Base-by-base conservation (phyloP, 2,888 invertebrate genomes). In the Limnephilus lunatus region DNA sequence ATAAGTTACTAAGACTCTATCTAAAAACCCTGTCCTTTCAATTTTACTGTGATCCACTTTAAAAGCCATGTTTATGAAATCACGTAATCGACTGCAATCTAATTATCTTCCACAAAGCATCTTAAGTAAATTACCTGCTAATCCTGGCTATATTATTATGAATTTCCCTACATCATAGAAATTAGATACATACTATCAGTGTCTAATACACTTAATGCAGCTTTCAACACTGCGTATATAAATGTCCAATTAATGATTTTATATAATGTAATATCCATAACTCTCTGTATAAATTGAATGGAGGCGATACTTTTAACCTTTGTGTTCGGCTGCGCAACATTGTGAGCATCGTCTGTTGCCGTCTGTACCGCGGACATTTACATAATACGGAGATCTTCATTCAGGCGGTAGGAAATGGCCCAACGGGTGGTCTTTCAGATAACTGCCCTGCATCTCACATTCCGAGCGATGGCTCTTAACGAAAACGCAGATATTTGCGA, bases 351-450 rank as follows among this genome's bases (percentile, higher is more conserved):
- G 83, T 83, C 83, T 31, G 83, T 19, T 32, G 14, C 83, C 9
- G 14, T 83, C 35, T 32, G 53, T 25, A 68, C 53, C 25, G 53
- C 19, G 53, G 53, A 68, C 83, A 85, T 85, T 85, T 85, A 85
- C 85, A 85, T 85, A 85, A 85, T 83, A 83, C 35, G 83, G 15
- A 83, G 83, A 83, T 44, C 39, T 44, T 85, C 85, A 85, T 85
- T 85, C 25, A 39, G 44, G 14, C 7, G 15, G 39, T 39, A 85
- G 85, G 85, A 85, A 85, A 44, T 44, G 35, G 25, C 83, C 39
- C 85, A 44, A 19, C 85, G 44, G 85, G 85, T 85, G 85, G 85
- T 85, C 85, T 44, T 11, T 85, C 15, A n/a, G 3, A 39, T 14
- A n/a, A 85, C 44, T n/a, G 44, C 85, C n/a, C 85, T 85, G 85